Evolutionary conservation across 2,113 vertebrate species (phyloP).

Genomic region (Albula glossodonta): DNA sequence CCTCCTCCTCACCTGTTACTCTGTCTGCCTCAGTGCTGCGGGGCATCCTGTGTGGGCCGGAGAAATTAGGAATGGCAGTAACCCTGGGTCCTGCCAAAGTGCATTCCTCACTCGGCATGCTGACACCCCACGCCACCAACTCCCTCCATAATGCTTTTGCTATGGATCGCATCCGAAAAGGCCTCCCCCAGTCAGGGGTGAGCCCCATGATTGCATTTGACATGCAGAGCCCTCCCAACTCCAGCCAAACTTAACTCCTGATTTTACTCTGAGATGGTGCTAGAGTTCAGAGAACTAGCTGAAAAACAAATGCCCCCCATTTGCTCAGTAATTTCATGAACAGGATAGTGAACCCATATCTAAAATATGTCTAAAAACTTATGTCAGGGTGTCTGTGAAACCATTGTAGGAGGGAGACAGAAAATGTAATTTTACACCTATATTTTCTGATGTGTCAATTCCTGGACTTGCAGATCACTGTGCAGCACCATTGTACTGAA

Average conservation of each 20-base stretch:
- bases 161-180: background rate
- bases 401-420: too few relatives aligned
- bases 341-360: too few relatives aligned
- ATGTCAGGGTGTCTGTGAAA: too few relatives aligned
- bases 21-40: background rate
- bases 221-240: slow-evolving; percentile 16
- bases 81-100: slow-evolving; percentile 44
- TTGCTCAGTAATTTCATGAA: too few relatives aligned
- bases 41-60: slow-evolving; percentile 30
- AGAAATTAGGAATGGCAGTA: slow-evolving; percentile 44
- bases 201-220: slow-evolving; percentile 30
- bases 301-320: too few relatives aligned
- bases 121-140: background rate
- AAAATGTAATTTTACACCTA: too few relatives aligned
- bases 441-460: too few relatives aligned
- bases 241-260: background rate
- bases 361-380: too few relatives aligned
- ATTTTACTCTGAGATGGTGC: too few relatives aligned
- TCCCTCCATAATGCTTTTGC: slow-evolving; percentile 9
- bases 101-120: slow-evolving; percentile 18
- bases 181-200: background rate
- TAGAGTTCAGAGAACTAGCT: too few relatives aligned
- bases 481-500: too few relatives aligned
- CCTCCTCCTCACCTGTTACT: background rate
- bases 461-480: too few relatives aligned